phyloP scores from a whole-genome alignment of 2,888 invertebrate genomes.

The Brachycybe producta region DNA sequence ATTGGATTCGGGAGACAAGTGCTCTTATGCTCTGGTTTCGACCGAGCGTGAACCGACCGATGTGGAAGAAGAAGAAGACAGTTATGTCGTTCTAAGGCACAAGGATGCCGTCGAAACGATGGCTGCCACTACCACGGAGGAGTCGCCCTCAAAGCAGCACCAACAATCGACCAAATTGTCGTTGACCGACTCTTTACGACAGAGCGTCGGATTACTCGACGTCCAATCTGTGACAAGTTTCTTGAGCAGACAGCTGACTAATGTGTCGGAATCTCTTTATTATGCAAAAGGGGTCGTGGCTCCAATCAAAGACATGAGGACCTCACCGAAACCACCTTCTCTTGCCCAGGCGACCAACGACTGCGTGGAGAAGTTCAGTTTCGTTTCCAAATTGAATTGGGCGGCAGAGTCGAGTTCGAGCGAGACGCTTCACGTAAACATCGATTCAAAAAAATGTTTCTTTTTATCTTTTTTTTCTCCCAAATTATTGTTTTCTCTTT shows the following conservation, averaged over 20 bases:
- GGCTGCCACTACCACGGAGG: background rate
- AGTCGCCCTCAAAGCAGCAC: background rate
- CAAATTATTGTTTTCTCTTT: too few relatives aligned
- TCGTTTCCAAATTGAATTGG: conserved; percentile 2
- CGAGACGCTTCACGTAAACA: background rate
- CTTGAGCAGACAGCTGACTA: background rate
- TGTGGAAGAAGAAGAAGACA: background rate
- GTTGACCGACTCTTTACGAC: background rate
- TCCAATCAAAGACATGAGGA: background rate
- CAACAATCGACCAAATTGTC: background rate
- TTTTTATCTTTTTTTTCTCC: too few relatives aligned
- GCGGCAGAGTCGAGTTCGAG: background rate
- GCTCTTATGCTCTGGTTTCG: too few relatives aligned
- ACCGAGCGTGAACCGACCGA: background rate
- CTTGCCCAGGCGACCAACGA: background rate
- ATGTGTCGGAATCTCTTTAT: background rate
- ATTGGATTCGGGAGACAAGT: background rate
- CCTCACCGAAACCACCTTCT: background rate
- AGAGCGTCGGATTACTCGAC: background rate
- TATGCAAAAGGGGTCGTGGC: background rate
- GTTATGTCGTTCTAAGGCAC: background rate
- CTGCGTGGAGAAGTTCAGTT: conserved; percentile 2
- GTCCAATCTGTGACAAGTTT: conserved; percentile 2
- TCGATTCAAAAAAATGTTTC: too few relatives aligned
- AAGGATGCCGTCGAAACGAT: background rate